phyloP scores from a whole-genome alignment of 2,888 invertebrate species.

The Sesamia inferens region DNA sequence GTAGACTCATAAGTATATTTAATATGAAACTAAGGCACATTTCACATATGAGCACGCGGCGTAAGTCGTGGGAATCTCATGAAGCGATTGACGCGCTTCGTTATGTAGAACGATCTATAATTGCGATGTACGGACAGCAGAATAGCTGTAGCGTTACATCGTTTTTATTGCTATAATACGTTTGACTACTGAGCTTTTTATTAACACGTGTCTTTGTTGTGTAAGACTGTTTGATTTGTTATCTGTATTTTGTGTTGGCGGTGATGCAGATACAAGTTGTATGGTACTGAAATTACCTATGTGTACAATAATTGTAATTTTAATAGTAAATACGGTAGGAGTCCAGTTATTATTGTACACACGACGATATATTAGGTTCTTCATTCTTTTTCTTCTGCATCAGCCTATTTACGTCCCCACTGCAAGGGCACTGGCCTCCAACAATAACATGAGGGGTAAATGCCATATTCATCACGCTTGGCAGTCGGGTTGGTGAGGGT shows the following conservation, averaged over 20 bases:
- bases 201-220: slow-evolving; percentile 34
- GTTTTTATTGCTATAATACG: slow-evolving; percentile 49
- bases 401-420: too few relatives aligned
- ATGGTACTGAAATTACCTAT: not conserved
- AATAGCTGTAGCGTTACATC: slow-evolving; percentile 60
- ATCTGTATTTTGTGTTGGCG: not conserved
- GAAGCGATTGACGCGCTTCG: slow-evolving; percentile 76
- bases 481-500: too few relatives aligned
- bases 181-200: slow-evolving; percentile 56
- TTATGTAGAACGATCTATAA: slow-evolving; percentile 78
- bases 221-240: slow-evolving; percentile 4
- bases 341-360: not conserved
- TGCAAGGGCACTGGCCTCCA: too few relatives aligned
- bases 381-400: too few relatives aligned
- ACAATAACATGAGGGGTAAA: too few relatives aligned
- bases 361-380: too few relatives aligned
- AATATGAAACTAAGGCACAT: slow-evolving; percentile 38
- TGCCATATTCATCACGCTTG: too few relatives aligned
- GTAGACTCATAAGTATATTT: slow-evolving; percentile 10
- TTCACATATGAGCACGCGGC: slow-evolving; percentile 33
- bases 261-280: slow-evolving; percentile 22
- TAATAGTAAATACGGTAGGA: not conserved
- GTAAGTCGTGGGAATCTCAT: slow-evolving; percentile 75
- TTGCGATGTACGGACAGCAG: slow-evolving; percentile 71
- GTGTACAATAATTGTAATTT: not conserved